Base-by-base conservation (phyloP, 2,888 invertebrate genomes). In the Trimorus sp. region DNA sequence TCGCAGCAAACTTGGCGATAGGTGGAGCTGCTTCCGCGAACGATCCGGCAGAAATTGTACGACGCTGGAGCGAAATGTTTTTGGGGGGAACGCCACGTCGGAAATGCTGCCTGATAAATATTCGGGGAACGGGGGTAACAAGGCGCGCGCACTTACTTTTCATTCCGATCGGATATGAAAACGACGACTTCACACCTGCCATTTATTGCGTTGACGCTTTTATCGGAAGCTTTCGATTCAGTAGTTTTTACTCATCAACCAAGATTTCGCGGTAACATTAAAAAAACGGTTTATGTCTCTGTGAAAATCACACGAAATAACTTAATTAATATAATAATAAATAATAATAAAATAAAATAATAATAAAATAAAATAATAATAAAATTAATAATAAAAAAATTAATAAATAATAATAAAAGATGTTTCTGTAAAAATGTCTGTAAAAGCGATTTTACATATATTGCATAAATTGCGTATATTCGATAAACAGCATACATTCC, bases 151-250 rank as follows among this genome's bases (percentile, higher is more conserved):
- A 69, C 62, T 76, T 76, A 63, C 63, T 70, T 77, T 77, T 70
- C 77, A 54, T 69, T 70, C 56, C 69, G 36, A 36, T 48, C 69
- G 56, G 54, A 77, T 70, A 77, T 77, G 63, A 77, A 77, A 63
- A 70, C 56, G 53, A 58, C 63, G 63, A 63, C 69, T 58, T 70
- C 16, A 48, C 77, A 70, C 77, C 26, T 45, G 54, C 58, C 77
- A 58, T 77, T 77, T 77, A 70, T 77, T 62, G 56, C 58, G 37
- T 36, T 42, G 77, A 77, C 54, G 56, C 15, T 49, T 62, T 76
- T 69, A 49, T 51, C 63, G 63, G 63, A 68, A 53, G 14, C 65
- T 51, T 16, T 38, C 48, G 56, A 76, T 62, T 62, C 60, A 54
- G 45, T 40, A 53, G 36, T 63, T 66, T 68, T 75, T 66, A 48